phyloP scores from a whole-genome alignment of 92 coral and sea anemone species.

The Pocillopora meandrina region DNA sequence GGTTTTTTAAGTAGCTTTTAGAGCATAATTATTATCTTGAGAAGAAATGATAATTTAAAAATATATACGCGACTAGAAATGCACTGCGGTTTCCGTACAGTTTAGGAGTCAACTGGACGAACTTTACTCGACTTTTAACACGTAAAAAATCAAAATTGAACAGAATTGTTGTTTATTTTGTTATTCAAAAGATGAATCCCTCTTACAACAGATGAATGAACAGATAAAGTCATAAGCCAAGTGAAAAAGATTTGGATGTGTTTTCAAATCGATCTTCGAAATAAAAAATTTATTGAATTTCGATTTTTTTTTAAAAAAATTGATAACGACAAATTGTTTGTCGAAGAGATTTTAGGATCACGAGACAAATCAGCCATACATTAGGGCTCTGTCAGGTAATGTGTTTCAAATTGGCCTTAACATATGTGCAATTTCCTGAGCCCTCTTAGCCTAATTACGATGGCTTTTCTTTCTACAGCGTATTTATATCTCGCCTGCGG shows the following conservation, averaged over 20 bases:
- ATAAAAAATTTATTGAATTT: conserved; percentile 12
- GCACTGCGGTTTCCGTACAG: background rate
- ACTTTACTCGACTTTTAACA: background rate
- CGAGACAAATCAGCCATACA: background rate
- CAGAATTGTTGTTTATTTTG: background rate
- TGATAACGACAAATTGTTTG: conserved; percentile 7
- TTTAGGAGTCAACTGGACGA: background rate
- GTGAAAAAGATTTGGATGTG: background rate
- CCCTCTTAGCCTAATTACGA: background rate
- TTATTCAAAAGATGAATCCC: background rate
- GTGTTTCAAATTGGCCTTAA: background rate
- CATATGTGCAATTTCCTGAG: conserved; percentile 18
- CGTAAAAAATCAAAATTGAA: background rate
- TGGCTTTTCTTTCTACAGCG: background rate
- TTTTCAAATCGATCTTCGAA: background rate
- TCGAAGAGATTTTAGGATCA: background rate
- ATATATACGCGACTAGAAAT: background rate
- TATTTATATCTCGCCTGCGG: conserved; percentile 18
- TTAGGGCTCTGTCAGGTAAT: background rate
- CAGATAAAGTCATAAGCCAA: background rate
- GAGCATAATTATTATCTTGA: background rate
- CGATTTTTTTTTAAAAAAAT: background rate
- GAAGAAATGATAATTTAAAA: background rate
- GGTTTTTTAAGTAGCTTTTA: background rate
- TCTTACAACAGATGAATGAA: background rate